These are phyloP conservation scores for Drosophila asahinai DNA, from an alignment of 1,140 invertebrate species.

Conservation along the genomic window DNA sequence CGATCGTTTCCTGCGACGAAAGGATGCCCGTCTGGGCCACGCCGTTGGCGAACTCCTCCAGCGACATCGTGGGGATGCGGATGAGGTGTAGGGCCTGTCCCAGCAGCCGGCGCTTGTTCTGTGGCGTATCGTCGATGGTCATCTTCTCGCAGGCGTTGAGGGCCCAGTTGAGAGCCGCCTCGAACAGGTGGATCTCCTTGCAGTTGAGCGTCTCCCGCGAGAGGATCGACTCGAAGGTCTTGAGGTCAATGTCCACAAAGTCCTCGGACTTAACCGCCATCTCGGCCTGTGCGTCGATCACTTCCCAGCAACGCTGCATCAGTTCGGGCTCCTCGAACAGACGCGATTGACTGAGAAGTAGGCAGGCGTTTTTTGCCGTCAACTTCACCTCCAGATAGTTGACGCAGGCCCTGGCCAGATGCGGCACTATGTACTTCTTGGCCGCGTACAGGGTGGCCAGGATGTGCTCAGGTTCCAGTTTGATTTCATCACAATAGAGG, in stretches of 20 bases:
- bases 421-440: slow-evolving; percentile 97
- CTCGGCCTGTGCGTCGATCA: slow-evolving; percentile 97
- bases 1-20: slow-evolving; percentile 95
- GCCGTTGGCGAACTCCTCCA: slow-evolving; percentile 96
- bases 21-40: slow-evolving; percentile 95
- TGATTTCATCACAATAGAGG: slow-evolving; percentile 98
- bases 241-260: slow-evolving; percentile 95
- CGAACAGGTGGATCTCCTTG: slow-evolving; percentile 95
- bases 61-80: slow-evolving; percentile 94
- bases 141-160: slow-evolving; percentile 92
- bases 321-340: slow-evolving; percentile 96
- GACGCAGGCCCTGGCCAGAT: slow-evolving; percentile 95
- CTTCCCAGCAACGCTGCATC: slow-evolving; percentile 97
- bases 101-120: slow-evolving; percentile 90
- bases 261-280: slow-evolving; percentile 97
- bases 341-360: slow-evolving; percentile 95
- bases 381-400: slow-evolving; percentile 96
- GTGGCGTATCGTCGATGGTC: slow-evolving; percentile 91
- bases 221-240: slow-evolving; percentile 94
- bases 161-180: slow-evolving; percentile 96
- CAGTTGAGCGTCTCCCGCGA: slow-evolving; percentile 95
- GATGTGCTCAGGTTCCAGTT: slow-evolving; percentile 95
- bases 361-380: slow-evolving; percentile 96
- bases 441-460: slow-evolving; percentile 95
- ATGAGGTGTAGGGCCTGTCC: slow-evolving; percentile 93